A percentile compares a stretch with the other conserved stretches of the same genome.
Evolutionary conservation across 2,888 invertebrate genomes (phyloP).

Genomic region (Gymnocheta viridis): DNA sequence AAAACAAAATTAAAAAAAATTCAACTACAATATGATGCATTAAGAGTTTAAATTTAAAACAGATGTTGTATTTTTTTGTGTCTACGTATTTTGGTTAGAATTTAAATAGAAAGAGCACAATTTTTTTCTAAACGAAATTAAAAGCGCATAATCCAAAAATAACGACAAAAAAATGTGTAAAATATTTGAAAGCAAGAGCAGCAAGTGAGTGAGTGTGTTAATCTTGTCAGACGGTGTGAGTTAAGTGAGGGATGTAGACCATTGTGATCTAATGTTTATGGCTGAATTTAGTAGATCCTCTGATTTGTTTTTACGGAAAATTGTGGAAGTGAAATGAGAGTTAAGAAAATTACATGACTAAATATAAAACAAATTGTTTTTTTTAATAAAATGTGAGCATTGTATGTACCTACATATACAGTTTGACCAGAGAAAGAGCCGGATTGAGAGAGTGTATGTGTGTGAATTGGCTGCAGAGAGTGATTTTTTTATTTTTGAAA

Average conservation of each 20-base stretch:
- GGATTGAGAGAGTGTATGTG: not conserved
- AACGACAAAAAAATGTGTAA: conserved; percentile 9
- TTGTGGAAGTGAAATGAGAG: not conserved
- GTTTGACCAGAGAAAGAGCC: not conserved
- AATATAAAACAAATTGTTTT: conserved; percentile 4
- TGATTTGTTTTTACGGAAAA: conserved; percentile 3
- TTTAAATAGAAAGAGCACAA: conserved; percentile 53
- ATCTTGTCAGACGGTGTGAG: conserved; percentile 6
- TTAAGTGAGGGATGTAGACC: conserved; percentile 2
- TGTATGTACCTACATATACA: no score
- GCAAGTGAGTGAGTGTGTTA: not conserved
- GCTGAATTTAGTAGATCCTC: conserved; percentile 33
- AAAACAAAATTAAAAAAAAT: conserved; percentile 28
- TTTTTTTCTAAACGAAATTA: not conserved
- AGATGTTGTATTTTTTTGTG: conserved; percentile 56
- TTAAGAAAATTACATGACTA: conserved; percentile 36
- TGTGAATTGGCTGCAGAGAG: not conserved
- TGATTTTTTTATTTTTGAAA: conserved; percentile 29
- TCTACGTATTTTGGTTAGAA: conserved; percentile 41
- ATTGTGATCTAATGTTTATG: conserved; percentile 12
- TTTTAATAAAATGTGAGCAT: not conserved
- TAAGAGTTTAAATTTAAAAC: conserved; percentile 67
- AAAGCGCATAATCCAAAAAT: conserved; percentile 64
- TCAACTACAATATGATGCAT: conserved; percentile 45
- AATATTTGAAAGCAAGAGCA: conserved; percentile 19